These are phyloP conservation scores for Pseudococcus viburni DNA, from an alignment of 2,888 invertebrate genomes.

Conservation along the genomic window DNA sequence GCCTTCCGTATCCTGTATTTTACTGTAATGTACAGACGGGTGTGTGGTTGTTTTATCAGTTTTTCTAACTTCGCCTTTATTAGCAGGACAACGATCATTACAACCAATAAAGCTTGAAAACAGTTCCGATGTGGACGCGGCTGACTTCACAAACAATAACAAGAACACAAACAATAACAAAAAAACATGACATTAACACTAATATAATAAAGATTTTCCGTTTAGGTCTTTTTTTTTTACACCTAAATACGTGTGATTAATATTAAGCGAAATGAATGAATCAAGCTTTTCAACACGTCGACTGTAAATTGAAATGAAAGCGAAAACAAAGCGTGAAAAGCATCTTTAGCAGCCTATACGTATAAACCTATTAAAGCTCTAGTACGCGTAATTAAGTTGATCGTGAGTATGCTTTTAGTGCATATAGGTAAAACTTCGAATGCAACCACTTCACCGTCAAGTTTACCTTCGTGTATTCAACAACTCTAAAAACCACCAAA, in stretches of 20 bases:
- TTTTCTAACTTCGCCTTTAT: constrained; percentile 60
- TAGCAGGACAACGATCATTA: constrained; percentile 43
- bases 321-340: not conserved
- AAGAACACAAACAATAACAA: constrained; percentile 63
- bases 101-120: constrained; percentile 61
- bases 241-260: not conserved
- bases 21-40: constrained; percentile 65
- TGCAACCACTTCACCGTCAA: constrained; percentile 46
- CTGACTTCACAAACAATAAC: constrained; percentile 66
- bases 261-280: not conserved
- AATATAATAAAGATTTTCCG: constrained; percentile 41
- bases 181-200: constrained; percentile 61
- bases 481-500: constrained; percentile 41
- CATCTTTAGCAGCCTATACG: not conserved
- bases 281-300: not conserved
- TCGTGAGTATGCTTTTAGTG: not conserved
- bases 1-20: constrained; percentile 62
- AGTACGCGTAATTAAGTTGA: constrained; percentile 7
- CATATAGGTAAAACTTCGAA: constrained; percentile 46
- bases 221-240: not conserved
- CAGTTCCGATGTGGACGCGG: constrained; percentile 62
- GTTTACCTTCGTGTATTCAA: constrained; percentile 16
- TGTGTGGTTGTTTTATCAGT: constrained; percentile 58
- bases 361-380: not conserved
- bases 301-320: not conserved